Conservation (phyloP, 2,797 vertebrate species). For the Glossophaga mutica region DNA sequence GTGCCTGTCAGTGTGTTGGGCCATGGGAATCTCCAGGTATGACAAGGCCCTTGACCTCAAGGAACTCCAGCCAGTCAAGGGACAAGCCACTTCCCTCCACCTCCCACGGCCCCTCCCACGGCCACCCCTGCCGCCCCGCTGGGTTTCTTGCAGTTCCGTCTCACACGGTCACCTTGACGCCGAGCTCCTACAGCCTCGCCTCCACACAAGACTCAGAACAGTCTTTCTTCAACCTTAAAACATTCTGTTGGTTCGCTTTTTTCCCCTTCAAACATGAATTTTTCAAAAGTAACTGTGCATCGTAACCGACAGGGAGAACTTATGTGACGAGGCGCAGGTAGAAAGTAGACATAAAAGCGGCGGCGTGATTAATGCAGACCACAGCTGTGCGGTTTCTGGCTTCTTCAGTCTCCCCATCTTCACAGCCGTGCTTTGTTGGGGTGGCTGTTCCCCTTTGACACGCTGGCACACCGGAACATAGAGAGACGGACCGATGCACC, state of each 20-base stretch:
- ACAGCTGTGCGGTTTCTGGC: not conserved
- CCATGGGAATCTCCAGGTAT: too few species aligned
- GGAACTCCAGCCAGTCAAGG: too few species aligned
- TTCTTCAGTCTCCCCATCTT: not conserved
- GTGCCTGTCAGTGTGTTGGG: rapidly evolving
- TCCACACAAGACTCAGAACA: not conserved
- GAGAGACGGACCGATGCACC: not conserved
- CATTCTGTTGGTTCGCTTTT: not conserved
- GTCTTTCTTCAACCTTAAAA: not conserved
- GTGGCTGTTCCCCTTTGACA: too few species aligned
- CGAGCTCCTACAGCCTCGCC: too few species aligned
- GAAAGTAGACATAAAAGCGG: not conserved
- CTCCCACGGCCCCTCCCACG: rapidly evolving
- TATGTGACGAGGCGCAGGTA: not conserved
- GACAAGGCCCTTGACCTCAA: not conserved
- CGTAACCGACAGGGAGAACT: not conserved
- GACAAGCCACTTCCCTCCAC: rapidly evolving
- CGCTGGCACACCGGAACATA: not conserved
- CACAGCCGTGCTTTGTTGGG: rapidly evolving
- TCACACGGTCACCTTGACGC: rapidly evolving
- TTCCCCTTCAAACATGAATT: not conserved
- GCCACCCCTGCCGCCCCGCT: rapidly evolving
- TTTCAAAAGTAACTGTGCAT: not conserved
- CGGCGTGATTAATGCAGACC: rapidly evolving
- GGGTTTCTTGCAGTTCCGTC: not conserved